phyloP scores from a whole-genome alignment of 2,888 invertebrate species.

The Ophioninae sp. region DNA sequence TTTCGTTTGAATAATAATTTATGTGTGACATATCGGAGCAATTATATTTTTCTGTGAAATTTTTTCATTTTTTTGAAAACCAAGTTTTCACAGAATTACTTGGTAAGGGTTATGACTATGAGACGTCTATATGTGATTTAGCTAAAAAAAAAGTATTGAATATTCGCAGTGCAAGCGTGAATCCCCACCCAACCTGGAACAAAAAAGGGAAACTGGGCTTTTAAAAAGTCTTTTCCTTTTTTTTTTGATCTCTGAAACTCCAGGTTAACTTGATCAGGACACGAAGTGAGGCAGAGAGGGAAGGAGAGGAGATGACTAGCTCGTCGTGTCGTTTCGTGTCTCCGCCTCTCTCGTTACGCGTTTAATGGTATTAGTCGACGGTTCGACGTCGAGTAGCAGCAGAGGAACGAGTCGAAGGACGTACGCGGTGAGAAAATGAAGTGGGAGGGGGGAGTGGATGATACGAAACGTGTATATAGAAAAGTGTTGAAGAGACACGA shows the following conservation, averaged over 20 bases:
- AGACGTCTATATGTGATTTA: constrained; percentile 35
- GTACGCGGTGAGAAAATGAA: constrained; percentile 37
- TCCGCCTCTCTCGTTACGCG: constrained; percentile 52
- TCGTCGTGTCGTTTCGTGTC: constrained; percentile 46
- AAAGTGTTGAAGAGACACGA: constrained; percentile 60
- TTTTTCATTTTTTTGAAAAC: too few species aligned
- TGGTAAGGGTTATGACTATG: constrained; percentile 17
- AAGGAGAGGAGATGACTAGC: constrained; percentile 5
- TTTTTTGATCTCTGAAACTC: constrained; percentile 65
- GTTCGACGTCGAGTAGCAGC: constrained; percentile 43
- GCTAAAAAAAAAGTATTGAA: constrained; percentile 39
- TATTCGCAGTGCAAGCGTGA: constrained; percentile 44
- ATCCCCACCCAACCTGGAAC: constrained; percentile 57
- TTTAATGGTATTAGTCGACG: constrained; percentile 67
- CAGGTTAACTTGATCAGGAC: constrained; percentile 27
- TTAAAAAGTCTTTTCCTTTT: constrained; percentile 71
- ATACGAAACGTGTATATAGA: constrained; percentile 19
- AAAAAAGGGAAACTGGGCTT: constrained; percentile 72
- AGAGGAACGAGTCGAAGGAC: constrained; percentile 43
- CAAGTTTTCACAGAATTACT: constrained; percentile 17
- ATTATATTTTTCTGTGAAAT: too few species aligned
- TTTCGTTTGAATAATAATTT: too few species aligned
- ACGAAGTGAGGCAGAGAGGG: background rate
- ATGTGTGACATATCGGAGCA: too few species aligned
- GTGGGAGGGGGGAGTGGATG: constrained; percentile 21